phyloP scores from a whole-genome alignment of 2,113 vertebrate genomes.

The Engraulis encrasicolus region DNA sequence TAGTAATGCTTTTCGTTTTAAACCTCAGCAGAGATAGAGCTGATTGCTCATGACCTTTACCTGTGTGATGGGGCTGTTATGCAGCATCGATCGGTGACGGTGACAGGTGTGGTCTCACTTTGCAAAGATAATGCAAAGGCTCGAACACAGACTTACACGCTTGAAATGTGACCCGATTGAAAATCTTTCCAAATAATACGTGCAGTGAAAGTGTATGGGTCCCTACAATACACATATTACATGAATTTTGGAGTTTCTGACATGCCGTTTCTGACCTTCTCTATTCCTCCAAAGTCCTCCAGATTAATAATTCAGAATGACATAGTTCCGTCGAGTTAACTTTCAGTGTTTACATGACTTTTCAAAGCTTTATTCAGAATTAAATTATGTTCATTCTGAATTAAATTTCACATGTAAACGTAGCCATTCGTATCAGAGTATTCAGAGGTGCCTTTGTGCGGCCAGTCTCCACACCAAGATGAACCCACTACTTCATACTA shows the following conservation, averaged over 20 bases:
- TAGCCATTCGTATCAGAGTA: no score
- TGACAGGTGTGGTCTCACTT: background rate
- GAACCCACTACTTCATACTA: no score
- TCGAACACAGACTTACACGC: background rate
- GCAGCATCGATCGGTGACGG: background rate
- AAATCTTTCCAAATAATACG: background rate
- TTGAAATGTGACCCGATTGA: background rate
- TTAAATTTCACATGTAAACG: no score
- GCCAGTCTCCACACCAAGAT: background rate
- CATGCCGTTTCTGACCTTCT: constrained; percentile 40
- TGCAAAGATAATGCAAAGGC: background rate
- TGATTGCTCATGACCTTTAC: constrained; percentile 36
- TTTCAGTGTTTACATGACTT: no score
- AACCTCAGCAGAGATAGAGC: background rate
- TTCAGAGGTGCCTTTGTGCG: constrained; percentile 19
- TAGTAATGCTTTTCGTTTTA: constrained; percentile 19
- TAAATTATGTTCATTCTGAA: no score
- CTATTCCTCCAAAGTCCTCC: constrained; percentile 45
- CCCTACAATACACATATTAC: background rate
- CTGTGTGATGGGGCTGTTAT: constrained; percentile 9
- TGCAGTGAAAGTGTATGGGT: background rate
- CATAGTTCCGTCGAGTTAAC: no score
- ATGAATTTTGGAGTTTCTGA: background rate
- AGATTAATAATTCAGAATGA: no score
- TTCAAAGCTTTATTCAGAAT: no score